Percentiles rank a stretch among this genome's conserved stretches.
Conservation (phyloP, 2,888 invertebrate genomes). For the Disparrhopalites patrizii region DNA sequence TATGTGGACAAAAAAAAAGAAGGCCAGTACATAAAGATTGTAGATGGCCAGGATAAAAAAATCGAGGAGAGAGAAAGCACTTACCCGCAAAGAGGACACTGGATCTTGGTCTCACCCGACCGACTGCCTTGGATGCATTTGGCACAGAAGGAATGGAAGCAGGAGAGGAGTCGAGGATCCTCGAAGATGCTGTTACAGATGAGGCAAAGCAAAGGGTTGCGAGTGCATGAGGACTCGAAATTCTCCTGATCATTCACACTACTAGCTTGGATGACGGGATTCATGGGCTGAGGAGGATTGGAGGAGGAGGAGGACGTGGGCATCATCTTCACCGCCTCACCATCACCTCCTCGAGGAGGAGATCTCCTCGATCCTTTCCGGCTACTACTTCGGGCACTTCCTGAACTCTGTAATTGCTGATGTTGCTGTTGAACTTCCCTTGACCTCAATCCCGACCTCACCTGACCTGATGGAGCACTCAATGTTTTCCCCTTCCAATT, state of each 20-base stretch:
- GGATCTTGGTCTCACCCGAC: constrained; percentile 60
- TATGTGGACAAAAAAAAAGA: too few relatives aligned
- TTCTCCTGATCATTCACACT: background rate
- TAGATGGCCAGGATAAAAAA: too few relatives aligned
- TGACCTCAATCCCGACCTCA: too few relatives aligned
- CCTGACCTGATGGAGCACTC: too few relatives aligned
- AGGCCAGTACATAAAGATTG: too few relatives aligned
- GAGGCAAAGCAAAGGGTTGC: constrained; percentile 63
- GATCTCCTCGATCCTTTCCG: background rate
- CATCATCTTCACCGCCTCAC: too few relatives aligned
- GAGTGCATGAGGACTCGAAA: background rate
- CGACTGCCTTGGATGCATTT: constrained; percentile 62
- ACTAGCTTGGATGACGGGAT: too few relatives aligned
- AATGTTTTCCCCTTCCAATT: background rate
- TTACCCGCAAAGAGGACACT: constrained; percentile 67
- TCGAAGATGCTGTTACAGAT: constrained; percentile 66
- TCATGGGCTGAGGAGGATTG: background rate
- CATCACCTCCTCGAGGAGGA: too few relatives aligned
- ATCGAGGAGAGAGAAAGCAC: too few relatives aligned
- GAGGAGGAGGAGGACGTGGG: background rate
- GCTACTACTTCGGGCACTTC: background rate
- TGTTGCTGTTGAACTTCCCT: background rate
- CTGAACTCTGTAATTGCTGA: background rate
- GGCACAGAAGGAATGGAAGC: constrained; percentile 68
- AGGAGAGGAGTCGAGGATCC: constrained; percentile 65